phyloP scores from a whole-genome alignment of 2,113 vertebrate species.

The Hemicordylus capensis region DNA sequence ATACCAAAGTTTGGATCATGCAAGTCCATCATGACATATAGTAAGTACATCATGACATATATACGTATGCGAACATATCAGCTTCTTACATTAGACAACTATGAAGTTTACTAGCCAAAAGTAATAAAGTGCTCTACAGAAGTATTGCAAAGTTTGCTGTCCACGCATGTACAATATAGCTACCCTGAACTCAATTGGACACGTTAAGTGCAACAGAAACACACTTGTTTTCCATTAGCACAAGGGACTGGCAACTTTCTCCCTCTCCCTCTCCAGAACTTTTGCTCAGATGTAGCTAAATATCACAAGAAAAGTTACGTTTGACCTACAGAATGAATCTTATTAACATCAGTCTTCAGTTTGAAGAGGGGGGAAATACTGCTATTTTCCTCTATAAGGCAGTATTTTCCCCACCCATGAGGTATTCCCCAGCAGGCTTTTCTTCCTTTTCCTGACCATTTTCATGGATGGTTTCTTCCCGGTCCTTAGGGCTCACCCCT shows the following conservation, averaged over 20 bases:
- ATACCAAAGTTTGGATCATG: neutral
- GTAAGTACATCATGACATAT: neutral
- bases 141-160: neutral
- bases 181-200: neutral
- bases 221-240: neutral
- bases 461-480: neutral
- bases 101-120: neutral
- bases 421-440: neutral
- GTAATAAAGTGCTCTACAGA: neutral
- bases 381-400: too few relatives aligned
- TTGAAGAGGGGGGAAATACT: neutral
- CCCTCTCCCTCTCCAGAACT: neutral
- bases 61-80: too few relatives aligned
- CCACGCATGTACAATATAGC: too few relatives aligned
- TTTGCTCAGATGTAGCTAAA: neutral
- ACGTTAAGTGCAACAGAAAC: neutral
- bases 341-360: neutral
- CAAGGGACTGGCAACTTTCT: neutral
- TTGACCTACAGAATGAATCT: neutral
- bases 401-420: neutral
- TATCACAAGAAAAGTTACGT: neutral
- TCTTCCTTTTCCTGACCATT: neutral
- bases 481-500: neutral
- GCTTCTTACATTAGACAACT: neutral
- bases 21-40: neutral